These are phyloP conservation scores for Phyllotis vaccarum DNA, from an alignment of 2,797 vertebrate species.

Conservation along the genomic window DNA sequence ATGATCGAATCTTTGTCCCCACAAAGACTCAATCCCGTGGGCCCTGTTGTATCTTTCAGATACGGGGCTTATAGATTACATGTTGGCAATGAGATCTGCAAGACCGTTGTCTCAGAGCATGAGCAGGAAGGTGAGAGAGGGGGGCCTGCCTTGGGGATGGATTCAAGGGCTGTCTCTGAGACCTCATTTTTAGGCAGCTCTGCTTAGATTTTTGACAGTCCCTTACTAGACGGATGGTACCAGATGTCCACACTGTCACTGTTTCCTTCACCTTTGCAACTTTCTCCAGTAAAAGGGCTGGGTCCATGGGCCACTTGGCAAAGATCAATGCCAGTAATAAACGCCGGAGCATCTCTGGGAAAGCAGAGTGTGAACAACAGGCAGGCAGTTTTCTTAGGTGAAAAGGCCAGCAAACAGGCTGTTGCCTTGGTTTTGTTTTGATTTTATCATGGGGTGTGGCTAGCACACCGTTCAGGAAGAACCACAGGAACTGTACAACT, in stretches of 20 bases:
- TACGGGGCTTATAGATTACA: background rate
- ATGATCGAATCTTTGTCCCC: background rate
- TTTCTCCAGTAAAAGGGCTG: background rate
- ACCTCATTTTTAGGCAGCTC: background rate
- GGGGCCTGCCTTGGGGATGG: background rate
- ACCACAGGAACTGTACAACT: slow-evolving; percentile 40
- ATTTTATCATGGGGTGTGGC: slow-evolving; percentile 68
- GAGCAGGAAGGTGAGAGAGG: background rate
- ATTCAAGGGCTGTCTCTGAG: background rate
- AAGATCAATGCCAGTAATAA: background rate
- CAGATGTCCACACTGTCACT: background rate
- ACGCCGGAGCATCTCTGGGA: background rate
- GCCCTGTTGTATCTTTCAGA: background rate
- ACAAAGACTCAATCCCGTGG: background rate
- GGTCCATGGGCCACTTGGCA: background rate
- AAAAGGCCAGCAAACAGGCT: background rate
- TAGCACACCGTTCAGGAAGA: background rate
- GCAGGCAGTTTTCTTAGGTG: background rate
- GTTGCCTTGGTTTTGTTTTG: slow-evolving; percentile 70
- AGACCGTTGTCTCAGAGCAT: background rate
- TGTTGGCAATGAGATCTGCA: too few species aligned
- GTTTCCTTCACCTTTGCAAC: background rate
- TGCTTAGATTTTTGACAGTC: background rate
- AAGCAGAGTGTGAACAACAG: background rate
- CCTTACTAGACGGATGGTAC: background rate